Base-by-base conservation (phyloP, 2,888 invertebrate species). In the Therioaphis trifolii region DNA sequence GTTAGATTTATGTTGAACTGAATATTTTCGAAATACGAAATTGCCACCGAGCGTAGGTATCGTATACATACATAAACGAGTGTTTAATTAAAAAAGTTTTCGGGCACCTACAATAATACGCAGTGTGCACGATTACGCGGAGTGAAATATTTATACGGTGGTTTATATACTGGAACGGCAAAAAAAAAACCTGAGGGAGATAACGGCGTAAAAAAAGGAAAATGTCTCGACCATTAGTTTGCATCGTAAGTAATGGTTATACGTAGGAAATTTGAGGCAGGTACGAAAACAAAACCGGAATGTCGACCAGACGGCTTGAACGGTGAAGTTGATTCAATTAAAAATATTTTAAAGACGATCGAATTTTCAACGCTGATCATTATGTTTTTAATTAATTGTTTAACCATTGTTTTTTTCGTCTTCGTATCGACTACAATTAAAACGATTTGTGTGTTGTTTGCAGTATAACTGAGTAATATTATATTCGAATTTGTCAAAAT, bases 61-160 rank as follows among this genome's bases (percentile, higher is more conserved):
- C 5, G 11, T 11, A 29, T 5, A 63, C 21, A 76, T 27, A 63
- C n/a, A 18, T 43, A 35, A 68, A 35, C 35, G 18, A 78, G 35
- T 78, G 40, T 78, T 68, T 78, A 78, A 78, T 78, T 78, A 66
- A 68, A 74, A 77, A 68, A 52, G 66, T 76, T 61, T 61, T 63
- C 52, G 46, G 15, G 21, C 21, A 77, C 15, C 21, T 29, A 63
- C 46, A 46, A 29, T 63, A 46, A 29, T 49, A 63, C 63, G 21
- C 63, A 21, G 49, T 35, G 76, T 63, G 49, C 76, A 11, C 14
- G 46, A 77, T 77, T 63, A 77, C 14, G 29, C 21, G 15, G 58
- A 58, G 40, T 43, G 66, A 68, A 76, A 63, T 76, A 68, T 49
- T 78, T 78, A 15, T 29, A 40, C 5, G 35, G 40, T 1, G 77